Conservation (phyloP, 2,113 vertebrate genomes). For the Urocolius indicus region DNA sequence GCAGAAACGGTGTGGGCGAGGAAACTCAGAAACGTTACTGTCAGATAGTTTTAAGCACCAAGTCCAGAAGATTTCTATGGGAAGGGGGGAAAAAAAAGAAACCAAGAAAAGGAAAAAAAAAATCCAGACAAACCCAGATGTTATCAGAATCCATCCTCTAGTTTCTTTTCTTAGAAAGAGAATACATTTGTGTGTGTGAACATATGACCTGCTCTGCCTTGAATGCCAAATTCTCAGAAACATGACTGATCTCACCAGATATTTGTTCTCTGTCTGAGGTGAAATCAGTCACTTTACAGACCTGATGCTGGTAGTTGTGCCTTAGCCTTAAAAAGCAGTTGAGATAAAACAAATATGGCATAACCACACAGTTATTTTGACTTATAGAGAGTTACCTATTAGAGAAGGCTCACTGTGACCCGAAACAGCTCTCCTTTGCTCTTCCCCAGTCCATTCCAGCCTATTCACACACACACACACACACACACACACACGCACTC, state of each 20-base stretch:
- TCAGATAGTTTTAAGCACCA: neutral
- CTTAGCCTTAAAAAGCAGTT: neutral
- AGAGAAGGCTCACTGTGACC: neutral
- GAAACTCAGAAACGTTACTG: neutral
- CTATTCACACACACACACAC: neutral
- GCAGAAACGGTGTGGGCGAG: neutral
- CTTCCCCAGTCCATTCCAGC: neutral
- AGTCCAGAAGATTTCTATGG: neutral
- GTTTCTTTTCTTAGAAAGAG: neutral
- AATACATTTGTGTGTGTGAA: neutral
- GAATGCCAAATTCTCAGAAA: neutral
- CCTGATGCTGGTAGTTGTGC: neutral
- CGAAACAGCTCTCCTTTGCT: neutral
- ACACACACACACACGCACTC: no score
- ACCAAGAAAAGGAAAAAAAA: neutral
- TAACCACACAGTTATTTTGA: neutral
- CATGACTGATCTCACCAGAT: neutral
- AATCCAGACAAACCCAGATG: accelerated
- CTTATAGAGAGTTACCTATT: neutral
- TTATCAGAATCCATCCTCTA: neutral
- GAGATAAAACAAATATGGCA: neutral
- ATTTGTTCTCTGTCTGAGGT: neutral
- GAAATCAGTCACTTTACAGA: neutral
- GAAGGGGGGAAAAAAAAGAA: neutral
- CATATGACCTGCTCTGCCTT: neutral